A percentile compares a stretch with the other conserved stretches of the same genome.
These are phyloP conservation scores for Bombus fervidus DNA, from an alignment of 1,140 invertebrate genomes.

Conservation along the genomic window DNA sequence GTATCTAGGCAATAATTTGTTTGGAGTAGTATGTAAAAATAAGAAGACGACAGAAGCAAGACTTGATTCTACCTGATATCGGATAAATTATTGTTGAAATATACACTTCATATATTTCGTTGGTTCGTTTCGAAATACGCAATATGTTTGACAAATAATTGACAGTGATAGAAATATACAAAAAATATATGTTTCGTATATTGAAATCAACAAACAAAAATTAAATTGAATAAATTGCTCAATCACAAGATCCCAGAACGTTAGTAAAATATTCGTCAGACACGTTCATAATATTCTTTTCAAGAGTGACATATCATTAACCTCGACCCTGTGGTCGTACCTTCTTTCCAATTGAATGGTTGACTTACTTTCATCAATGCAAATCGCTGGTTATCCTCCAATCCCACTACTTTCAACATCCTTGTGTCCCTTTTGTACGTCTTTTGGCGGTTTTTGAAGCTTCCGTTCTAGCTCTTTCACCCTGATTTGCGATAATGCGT, in stretches of 20 bases:
- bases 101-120: too few species aligned
- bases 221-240: not conserved
- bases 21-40: too few species aligned
- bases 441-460: not conserved
- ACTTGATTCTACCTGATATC: too few species aligned
- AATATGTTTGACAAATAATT: too few species aligned
- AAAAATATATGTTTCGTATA: not conserved
- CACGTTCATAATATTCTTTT: not conserved
- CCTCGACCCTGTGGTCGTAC: not conserved
- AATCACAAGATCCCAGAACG: not conserved
- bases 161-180: too few species aligned
- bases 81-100: too few species aligned
- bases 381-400: conserved; percentile 85
- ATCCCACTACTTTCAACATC: conserved; percentile 65
- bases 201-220: not conserved
- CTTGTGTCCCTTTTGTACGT: not conserved
- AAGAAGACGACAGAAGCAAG: too few species aligned
- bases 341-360: not conserved
- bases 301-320: not conserved
- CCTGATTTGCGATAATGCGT: not conserved
- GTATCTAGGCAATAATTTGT: too few species aligned
- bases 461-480: not conserved
- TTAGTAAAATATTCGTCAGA: not conserved
- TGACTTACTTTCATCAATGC: conserved; percentile 86
- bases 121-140: too few species aligned